A percentile compares a stretch with the other conserved stretches of the same genome.
phyloP scores from a whole-genome alignment of 2,888 invertebrate species.

The Sceliomorpha sp. region DNA sequence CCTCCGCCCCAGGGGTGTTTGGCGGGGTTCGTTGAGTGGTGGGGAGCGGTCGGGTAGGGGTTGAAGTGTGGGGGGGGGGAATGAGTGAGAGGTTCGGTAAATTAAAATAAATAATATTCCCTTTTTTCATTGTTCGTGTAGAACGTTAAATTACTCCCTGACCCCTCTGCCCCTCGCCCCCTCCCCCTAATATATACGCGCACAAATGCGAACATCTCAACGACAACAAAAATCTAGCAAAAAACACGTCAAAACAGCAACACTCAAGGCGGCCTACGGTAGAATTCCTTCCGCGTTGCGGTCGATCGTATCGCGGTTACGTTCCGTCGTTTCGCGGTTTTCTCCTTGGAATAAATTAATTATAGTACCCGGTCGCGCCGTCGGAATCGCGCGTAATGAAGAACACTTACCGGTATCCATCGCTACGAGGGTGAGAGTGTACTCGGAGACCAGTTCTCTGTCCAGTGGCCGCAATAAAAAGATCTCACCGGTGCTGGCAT shows the following conservation, averaged over 20 bases:
- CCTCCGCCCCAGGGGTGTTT: no score
- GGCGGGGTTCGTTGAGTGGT: no score
- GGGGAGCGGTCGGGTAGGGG: no score
- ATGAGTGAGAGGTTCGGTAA: no score
- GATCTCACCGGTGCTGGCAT: slow-evolving; percentile 95
- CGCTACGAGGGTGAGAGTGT: slow-evolving; percentile 92
- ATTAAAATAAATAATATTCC: no score
- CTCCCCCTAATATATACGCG: no score
- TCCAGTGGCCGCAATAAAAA: slow-evolving; percentile 91
- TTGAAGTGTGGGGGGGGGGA: no score
- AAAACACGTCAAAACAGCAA: slow-evolving; percentile 44
- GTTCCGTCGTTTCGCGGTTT: slow-evolving; percentile 42
- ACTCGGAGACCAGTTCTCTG: slow-evolving; percentile 91
- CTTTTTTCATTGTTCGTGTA: no score
- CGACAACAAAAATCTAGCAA: slow-evolving; percentile 27
- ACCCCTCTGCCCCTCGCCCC: no score
- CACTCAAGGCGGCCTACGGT: neutral
- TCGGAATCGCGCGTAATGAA: slow-evolving; percentile 48
- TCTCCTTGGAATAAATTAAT: slow-evolving; percentile 54
- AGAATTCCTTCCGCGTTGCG: slow-evolving; percentile 54
- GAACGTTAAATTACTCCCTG: no score
- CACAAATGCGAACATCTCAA: no score
- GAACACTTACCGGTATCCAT: slow-evolving; percentile 93
- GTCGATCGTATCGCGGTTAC: slow-evolving; percentile 48
- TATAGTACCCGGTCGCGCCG: slow-evolving; percentile 24